Percentiles rank a stretch among this genome's conserved stretches.
Evolutionary conservation across 1,140 invertebrate genomes (phyloP).

Genomic region (Drosophila willistoni): DNA sequence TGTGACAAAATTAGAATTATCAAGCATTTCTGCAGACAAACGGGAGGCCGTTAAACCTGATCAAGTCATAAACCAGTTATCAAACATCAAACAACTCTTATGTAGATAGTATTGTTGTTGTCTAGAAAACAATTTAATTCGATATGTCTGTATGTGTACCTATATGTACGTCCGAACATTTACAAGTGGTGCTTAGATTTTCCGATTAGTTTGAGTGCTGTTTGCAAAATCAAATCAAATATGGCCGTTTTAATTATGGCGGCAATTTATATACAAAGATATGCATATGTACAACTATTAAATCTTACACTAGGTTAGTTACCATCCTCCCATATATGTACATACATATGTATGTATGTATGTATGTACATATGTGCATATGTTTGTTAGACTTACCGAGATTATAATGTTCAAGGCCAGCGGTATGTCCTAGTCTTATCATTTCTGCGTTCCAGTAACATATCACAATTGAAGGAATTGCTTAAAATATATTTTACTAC

Average conservation of each 20-base stretch:
- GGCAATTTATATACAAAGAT: background rate
- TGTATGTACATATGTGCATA: background rate
- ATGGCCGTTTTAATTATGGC: constrained; percentile 15
- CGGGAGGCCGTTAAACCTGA: constrained; percentile 16
- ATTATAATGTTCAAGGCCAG: constrained; percentile 13
- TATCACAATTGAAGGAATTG: background rate
- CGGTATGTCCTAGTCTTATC: constrained; percentile 2
- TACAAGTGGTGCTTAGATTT: constrained; percentile 12
- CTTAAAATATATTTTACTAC: background rate
- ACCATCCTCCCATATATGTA: constrained; percentile 11
- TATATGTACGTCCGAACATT: background rate
- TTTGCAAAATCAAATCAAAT: constrained; percentile 17
- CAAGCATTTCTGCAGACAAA: background rate
- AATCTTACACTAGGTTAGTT: constrained; percentile 23
- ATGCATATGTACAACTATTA: too few relatives aligned
- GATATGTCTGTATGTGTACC: too few relatives aligned
- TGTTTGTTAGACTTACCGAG: background rate
- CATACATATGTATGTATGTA: background rate
- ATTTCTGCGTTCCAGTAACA: constrained; percentile 6
- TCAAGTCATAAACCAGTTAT: constrained; percentile 13
- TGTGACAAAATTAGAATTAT: background rate
- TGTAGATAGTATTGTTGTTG: background rate
- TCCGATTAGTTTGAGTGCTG: constrained; percentile 2
- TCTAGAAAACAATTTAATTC: constrained; percentile 12
- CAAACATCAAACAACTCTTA: background rate